Evolutionary conservation across 2,888 invertebrate genomes (phyloP).

Genomic region (Orthonevra nobilis): DNA sequence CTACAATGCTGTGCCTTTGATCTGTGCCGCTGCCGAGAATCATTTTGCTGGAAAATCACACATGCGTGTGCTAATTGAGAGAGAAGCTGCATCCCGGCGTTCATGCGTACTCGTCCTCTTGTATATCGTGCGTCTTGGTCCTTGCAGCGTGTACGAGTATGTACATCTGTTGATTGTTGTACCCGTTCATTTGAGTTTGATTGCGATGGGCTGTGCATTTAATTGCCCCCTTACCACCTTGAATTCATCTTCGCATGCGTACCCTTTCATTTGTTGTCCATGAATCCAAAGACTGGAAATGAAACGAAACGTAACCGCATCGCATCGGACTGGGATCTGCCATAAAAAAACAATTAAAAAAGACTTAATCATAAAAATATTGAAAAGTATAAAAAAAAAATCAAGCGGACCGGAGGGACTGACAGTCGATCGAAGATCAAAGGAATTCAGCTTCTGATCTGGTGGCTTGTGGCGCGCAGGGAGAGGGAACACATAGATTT

Average conservation of each 20-base stretch:
- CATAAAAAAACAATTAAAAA: slow-evolving; percentile 68
- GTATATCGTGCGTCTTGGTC: slow-evolving; percentile 30
- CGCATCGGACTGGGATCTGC: too few species aligned
- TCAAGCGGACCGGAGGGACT: slow-evolving; percentile 31
- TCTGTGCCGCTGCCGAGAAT: slow-evolving; percentile 36
- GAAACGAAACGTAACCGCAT: slow-evolving; percentile 57
- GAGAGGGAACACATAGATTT: too few species aligned
- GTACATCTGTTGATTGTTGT: slow-evolving; percentile 37
- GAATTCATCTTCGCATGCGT: slow-evolving; percentile 48
- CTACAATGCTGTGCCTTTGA: slow-evolving; percentile 30
- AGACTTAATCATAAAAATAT: slow-evolving; percentile 68
- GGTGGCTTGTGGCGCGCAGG: slow-evolving; percentile 10
- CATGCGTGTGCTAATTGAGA: slow-evolving; percentile 70
- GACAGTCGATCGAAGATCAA: slow-evolving; percentile 69
- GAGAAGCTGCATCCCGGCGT: slow-evolving; percentile 38
- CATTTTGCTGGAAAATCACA: slow-evolving; percentile 62
- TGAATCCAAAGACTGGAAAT: too few species aligned
- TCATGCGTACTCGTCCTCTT: not conserved
- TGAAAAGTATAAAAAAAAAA: slow-evolving; percentile 20
- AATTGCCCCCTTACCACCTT: slow-evolving; percentile 66
- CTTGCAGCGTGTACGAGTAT: not conserved
- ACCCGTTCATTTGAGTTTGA: slow-evolving; percentile 42
- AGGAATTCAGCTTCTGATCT: slow-evolving; percentile 62
- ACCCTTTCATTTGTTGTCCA: slow-evolving; percentile 51
- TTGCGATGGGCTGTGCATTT: slow-evolving; percentile 58